A percentile compares a stretch with the other conserved stretches of the same genome.
Evolutionary conservation across 2,888 invertebrate genomes (phyloP).

Genomic region (Himalopsyche japonica): DNA sequence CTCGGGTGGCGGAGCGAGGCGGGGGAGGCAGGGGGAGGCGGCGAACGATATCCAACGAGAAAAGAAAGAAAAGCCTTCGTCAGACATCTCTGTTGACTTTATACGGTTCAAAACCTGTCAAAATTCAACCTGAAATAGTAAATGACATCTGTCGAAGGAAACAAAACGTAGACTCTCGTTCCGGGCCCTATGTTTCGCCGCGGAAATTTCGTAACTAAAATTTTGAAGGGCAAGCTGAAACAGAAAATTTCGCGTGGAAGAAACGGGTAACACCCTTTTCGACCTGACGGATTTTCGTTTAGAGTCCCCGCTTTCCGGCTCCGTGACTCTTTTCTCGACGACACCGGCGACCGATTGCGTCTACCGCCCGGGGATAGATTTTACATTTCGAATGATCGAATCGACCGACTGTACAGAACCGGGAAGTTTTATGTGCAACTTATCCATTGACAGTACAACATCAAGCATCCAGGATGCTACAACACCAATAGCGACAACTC

Average conservation of each 20-base stretch:
- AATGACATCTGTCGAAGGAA: not conserved
- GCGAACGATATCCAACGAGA: conserved; percentile 24
- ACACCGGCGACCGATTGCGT: not conserved
- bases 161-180: not conserved
- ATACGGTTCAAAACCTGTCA: not conserved
- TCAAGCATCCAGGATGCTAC: conserved; percentile 36
- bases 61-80: conserved; percentile 7
- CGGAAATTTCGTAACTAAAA: not conserved
- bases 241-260: not conserved
- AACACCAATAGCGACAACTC: conserved; percentile 40
- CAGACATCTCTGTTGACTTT: not conserved
- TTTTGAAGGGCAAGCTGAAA: not conserved
- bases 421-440: not conserved
- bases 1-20: conserved; percentile 51
- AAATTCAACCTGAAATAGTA: not conserved
- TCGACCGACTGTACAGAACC: not conserved
- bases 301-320: conserved; percentile 23
- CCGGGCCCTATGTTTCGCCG: not conserved
- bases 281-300: conserved; percentile 38
- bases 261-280: not conserved
- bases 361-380: not conserved
- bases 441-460: conserved; percentile 34
- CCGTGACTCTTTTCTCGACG: not conserved
- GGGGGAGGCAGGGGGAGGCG: conserved; percentile 6
- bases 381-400: not conserved